Percentiles rank a stretch among this genome's conserved stretches.
These are phyloP conservation scores for Oreochromis spilurus DNA, from an alignment of 2,113 vertebrate genomes.

Conservation along the genomic window DNA sequence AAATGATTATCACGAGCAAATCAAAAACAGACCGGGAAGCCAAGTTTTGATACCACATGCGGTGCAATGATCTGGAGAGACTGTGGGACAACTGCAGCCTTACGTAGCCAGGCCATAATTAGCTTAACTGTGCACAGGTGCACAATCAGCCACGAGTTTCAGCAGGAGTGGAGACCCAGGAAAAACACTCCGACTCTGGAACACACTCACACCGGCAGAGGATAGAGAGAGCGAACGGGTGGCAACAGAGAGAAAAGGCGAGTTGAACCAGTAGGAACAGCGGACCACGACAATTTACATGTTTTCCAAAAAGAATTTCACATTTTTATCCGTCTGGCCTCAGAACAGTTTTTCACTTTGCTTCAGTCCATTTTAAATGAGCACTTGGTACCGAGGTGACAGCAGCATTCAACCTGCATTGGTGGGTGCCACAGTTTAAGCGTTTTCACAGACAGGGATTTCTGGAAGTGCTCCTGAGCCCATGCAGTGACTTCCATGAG, in stretches of 20 bases:
- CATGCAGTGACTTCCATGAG: neutral
- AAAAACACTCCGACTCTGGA: neutral
- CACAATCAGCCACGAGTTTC: neutral
- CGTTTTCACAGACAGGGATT: neutral
- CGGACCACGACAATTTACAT: neutral
- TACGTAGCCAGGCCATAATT: fast-evolving
- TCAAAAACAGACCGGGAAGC: neutral
- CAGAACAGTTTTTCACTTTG: neutral
- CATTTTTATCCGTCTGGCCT: neutral
- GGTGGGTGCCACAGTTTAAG: fast-evolving
- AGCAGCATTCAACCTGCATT: neutral
- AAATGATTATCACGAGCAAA: neutral
- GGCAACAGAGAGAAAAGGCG: neutral
- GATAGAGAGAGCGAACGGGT: fast-evolving
- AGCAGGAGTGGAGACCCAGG: neutral
- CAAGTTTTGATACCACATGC: neutral
- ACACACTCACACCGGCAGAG: neutral
- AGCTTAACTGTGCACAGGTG: neutral
- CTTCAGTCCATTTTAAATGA: neutral
- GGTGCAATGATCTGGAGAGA: neutral
- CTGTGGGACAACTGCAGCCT: neutral
- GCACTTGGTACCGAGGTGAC: neutral
- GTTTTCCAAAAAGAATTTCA: neutral
- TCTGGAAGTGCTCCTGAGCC: neutral
- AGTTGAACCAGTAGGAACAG: neutral